phyloP scores from a whole-genome alignment of 2,888 invertebrate genomes.

The Meteorus colon region DNA sequence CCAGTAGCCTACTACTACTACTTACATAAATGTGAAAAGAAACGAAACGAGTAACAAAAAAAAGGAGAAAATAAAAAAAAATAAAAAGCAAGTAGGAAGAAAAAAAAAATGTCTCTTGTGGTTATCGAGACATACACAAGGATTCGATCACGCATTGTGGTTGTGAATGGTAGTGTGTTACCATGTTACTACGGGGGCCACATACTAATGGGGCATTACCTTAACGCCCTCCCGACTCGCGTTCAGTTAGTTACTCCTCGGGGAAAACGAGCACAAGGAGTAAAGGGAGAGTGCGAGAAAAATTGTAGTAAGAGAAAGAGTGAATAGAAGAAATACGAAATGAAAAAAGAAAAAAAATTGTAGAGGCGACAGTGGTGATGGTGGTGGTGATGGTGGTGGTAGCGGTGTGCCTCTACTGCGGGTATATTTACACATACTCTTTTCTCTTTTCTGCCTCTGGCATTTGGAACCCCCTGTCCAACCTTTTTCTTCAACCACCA shows the following conservation, averaged over 20 bases:
- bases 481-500: slow-evolving; percentile 10
- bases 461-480: slow-evolving; percentile 26
- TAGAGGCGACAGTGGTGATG: background rate
- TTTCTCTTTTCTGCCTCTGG: slow-evolving; percentile 40
- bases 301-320: slow-evolving; percentile 24
- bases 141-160: slow-evolving; percentile 53
- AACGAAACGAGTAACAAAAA: background rate
- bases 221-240: slow-evolving; percentile 70
- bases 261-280: slow-evolving; percentile 55
- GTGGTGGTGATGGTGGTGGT: slow-evolving; percentile 7
- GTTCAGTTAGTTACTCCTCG: slow-evolving; percentile 72
- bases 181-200: slow-evolving; percentile 67
- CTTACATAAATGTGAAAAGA: background rate
- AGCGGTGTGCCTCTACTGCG: slow-evolving; percentile 21
- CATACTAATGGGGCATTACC: slow-evolving; percentile 73
- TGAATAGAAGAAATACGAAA: slow-evolving; percentile 20
- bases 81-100: slow-evolving; percentile 16
- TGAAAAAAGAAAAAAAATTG: slow-evolving; percentile 14
- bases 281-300: slow-evolving; percentile 43
- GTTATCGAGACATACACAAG: slow-evolving; percentile 46
- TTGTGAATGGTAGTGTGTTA: slow-evolving; percentile 62
- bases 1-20: slow-evolving; percentile 7
- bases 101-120: slow-evolving; percentile 43
- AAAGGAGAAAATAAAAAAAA: background rate
- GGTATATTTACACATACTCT: slow-evolving; percentile 17